A percentile compares a stretch with the other conserved stretches of the same genome.
Evolutionary conservation across 2,113 vertebrate species (phyloP).

Genomic region (Entomyzon cyanotis): DNA sequence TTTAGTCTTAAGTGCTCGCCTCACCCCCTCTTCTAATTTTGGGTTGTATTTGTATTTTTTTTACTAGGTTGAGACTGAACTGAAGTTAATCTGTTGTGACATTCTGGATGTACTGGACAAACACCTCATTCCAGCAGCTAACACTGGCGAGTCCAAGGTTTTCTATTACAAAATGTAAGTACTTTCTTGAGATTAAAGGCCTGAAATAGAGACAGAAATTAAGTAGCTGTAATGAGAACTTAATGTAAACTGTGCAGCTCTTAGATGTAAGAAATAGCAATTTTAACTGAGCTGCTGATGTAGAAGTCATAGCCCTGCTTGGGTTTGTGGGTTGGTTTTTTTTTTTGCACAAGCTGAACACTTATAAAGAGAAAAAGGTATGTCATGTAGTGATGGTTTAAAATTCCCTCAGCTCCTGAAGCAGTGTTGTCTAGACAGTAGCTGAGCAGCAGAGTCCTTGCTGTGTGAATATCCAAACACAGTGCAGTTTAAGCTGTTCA

Average conservation of each 20-base stretch:
- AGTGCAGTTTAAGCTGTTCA: not conserved
- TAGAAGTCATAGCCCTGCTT: not conserved
- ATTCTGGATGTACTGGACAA: constrained; percentile 98
- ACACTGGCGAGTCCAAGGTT: constrained; percentile 96
- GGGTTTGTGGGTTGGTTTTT: not conserved
- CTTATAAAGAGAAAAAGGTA: not conserved
- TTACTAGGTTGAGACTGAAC: constrained; percentile 91
- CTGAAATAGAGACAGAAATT: not conserved
- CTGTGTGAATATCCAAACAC: not conserved
- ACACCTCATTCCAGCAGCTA: constrained; percentile 96
- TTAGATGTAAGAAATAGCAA: fast-evolving
- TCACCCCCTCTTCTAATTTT: fast-evolving
- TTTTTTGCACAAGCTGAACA: not conserved
- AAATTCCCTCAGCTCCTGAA: not conserved
- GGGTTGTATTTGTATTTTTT: not conserved
- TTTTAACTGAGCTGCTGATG: not conserved
- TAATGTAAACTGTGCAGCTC: not conserved
- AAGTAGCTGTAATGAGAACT: not conserved
- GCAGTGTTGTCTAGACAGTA: not conserved
- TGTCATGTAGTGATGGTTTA: not conserved
- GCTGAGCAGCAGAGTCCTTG: not conserved
- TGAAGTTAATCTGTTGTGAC: constrained; percentile 96
- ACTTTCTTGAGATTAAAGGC: not conserved
- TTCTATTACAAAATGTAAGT: constrained; percentile 99
- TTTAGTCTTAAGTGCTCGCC: not conserved